Conservation (phyloP, 1,140 invertebrate species). For the Mercenaria mercenaria region DNA sequence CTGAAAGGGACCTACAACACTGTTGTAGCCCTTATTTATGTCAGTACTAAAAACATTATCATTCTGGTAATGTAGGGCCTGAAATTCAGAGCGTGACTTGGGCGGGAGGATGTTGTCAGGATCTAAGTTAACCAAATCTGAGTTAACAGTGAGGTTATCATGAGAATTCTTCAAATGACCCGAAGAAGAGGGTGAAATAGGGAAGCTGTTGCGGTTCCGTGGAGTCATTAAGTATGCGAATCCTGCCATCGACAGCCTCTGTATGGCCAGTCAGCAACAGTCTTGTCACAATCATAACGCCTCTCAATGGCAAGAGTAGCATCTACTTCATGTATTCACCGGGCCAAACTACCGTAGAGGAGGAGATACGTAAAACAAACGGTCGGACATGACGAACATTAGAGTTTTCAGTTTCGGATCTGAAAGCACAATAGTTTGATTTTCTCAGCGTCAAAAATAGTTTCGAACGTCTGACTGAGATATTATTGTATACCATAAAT, state of each 20-base stretch:
- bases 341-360: slow-evolving; percentile 38
- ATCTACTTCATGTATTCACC: slow-evolving; percentile 53
- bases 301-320: slow-evolving; percentile 40
- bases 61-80: background rate
- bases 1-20: slow-evolving; percentile 53
- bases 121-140: slow-evolving; percentile 11
- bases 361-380: background rate
- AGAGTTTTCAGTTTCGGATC: background rate
- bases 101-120: slow-evolving; percentile 12
- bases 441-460: background rate
- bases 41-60: slow-evolving; percentile 41
- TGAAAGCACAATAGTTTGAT: background rate
- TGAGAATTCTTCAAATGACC: background rate
- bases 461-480: slow-evolving; percentile 54
- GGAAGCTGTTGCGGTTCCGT: background rate
- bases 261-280: background rate
- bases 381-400: background rate
- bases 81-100: background rate
- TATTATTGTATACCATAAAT: slow-evolving; percentile 64
- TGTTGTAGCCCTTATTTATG: slow-evolving; percentile 36
- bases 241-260: background rate
- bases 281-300: background rate
- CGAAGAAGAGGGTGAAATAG: background rate
- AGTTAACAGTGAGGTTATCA: background rate
- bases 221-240: slow-evolving; percentile 3